Evolutionary conservation across 1,140 invertebrate genomes (phyloP).

Genomic region (Papilio dardanus): DNA sequence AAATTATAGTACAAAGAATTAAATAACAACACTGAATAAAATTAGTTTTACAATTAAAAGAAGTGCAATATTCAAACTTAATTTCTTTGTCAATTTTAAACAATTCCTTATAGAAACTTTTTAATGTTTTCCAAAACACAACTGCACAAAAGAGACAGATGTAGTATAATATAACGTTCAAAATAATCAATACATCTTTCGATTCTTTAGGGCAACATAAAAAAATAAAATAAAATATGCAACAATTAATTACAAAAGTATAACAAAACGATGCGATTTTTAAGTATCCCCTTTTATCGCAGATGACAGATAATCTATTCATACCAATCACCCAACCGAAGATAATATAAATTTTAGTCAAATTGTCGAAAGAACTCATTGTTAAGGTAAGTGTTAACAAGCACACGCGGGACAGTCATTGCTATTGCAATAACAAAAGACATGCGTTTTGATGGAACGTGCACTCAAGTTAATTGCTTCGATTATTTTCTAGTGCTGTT

Average conservation of each 20-base stretch:
- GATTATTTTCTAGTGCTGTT: neutral
- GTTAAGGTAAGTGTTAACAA: conserved; percentile 31
- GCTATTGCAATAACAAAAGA: conserved; percentile 23
- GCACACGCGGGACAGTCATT: conserved; percentile 36
- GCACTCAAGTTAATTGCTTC: neutral
- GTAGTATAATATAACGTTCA: conserved; percentile 31
- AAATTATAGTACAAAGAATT: neutral
- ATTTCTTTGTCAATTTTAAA: conserved; percentile 38
- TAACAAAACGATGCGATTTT: conserved; percentile 25
- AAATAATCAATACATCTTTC: conserved; percentile 3
- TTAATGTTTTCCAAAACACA: conserved; percentile 33
- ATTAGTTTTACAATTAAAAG: conserved; percentile 15
- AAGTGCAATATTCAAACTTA: conserved; percentile 20
- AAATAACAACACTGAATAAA: conserved; percentile 27
- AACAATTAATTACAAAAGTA: conserved; percentile 19
- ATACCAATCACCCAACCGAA: conserved; percentile 38
- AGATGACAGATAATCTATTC: conserved; percentile 37
- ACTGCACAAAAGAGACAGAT: conserved; percentile 25
- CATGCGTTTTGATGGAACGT: neutral
- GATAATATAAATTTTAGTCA: conserved; percentile 40
- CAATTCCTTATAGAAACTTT: conserved; percentile 34
- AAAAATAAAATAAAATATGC: conserved; percentile 23
- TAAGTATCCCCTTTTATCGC: neutral
- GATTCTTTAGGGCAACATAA: neutral
- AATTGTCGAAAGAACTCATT: conserved; percentile 17